These are phyloP conservation scores for Taxidea taxus DNA, from an alignment of 2,113 vertebrate genomes.

Conservation along the genomic window DNA sequence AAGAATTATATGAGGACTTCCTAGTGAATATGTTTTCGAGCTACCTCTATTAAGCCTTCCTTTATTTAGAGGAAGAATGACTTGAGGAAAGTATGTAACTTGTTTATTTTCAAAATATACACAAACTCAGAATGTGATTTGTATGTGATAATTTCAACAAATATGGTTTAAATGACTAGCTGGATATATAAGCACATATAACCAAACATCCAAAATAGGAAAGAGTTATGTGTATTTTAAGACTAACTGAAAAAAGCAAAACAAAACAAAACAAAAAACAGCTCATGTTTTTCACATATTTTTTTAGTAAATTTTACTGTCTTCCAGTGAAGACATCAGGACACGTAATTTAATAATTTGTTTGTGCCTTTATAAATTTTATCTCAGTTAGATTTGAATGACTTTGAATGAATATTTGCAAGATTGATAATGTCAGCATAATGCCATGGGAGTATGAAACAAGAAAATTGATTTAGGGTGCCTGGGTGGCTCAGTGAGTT, in stretches of 20 bases:
- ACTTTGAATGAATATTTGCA: neutral
- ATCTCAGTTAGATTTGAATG: neutral
- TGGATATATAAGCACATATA: neutral
- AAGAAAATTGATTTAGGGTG: neutral
- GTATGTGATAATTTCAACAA: neutral
- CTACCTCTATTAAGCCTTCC: neutral
- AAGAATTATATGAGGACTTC: neutral
- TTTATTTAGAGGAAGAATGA: neutral
- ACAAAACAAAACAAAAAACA: neutral
- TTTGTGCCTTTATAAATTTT: neutral
- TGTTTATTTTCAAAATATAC: neutral
- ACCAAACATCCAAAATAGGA: neutral
- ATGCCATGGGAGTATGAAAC: neutral
- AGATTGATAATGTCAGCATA: neutral
- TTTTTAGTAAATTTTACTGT: neutral
- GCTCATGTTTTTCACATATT: neutral
- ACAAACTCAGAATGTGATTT: neutral
- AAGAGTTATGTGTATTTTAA: neutral
- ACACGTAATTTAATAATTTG: neutral
- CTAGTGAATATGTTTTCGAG: neutral
- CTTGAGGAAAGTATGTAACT: neutral
- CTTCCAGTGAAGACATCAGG: neutral
- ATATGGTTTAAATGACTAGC: neutral
- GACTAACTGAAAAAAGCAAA: no score
- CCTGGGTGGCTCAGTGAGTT: no score